A percentile compares a stretch with the other conserved stretches of the same genome.
Conservation (phyloP, 2,888 invertebrate species). For the Andrena chrysosceles region DNA sequence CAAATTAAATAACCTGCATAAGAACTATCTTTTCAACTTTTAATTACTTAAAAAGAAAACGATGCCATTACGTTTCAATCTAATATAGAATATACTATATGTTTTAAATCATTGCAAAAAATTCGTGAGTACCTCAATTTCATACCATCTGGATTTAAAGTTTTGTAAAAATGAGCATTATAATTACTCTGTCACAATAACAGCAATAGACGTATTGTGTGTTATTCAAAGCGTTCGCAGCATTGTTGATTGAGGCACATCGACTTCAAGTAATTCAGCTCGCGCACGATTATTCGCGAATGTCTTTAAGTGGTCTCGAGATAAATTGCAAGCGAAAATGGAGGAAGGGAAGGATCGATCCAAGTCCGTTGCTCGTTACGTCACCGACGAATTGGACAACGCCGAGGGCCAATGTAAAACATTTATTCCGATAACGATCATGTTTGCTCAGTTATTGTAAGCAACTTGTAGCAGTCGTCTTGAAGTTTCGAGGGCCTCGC, state of each 20-base stretch:
- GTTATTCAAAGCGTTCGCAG: not conserved
- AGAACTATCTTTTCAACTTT: no score
- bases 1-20: no score
- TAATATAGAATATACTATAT: not conserved
- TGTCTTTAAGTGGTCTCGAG: not conserved
- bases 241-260: not conserved
- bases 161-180: not conserved
- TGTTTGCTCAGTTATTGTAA: slow-evolving; percentile 45
- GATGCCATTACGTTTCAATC: not conserved
- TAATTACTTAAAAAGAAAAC: not conserved
- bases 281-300: not conserved
- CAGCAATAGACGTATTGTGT: not conserved
- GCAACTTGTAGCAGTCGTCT: slow-evolving; percentile 19
- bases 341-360: slow-evolving; percentile 13
- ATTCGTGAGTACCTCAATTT: no score
- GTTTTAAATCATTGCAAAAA: no score
- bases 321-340: not conserved
- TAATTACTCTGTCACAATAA: not conserved
- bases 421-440: slow-evolving; percentile 39
- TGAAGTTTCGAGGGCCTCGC: slow-evolving; percentile 41
- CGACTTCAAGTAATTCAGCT: not conserved
- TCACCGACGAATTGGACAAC: slow-evolving; percentile 28
- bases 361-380: slow-evolving; percentile 16
- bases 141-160: no score
- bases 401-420: slow-evolving; percentile 9